A percentile compares a stretch with the other conserved stretches of the same genome.
These are phyloP conservation scores for Plodia interpunctella DNA, from an alignment of 1,140 invertebrate genomes.

Conservation along the genomic window DNA sequence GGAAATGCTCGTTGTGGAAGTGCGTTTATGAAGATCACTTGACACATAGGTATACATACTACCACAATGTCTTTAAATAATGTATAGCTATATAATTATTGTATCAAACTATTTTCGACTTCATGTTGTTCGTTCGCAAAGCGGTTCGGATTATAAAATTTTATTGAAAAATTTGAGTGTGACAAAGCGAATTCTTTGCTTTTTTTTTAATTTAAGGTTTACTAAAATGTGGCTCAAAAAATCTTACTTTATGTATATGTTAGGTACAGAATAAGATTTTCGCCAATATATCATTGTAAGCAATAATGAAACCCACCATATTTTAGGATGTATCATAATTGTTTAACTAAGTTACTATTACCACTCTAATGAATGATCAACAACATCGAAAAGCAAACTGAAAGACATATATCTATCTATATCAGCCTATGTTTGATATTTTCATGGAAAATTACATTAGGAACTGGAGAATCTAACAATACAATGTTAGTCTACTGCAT, in stretches of 20 bases:
- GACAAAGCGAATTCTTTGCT: background rate
- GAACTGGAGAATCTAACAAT: too few species aligned
- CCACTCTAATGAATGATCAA: background rate
- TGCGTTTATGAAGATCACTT: slow-evolving; percentile 56
- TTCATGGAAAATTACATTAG: too few species aligned
- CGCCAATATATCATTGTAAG: slow-evolving; percentile 65
- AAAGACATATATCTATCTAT: too few species aligned
- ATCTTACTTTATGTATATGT: slow-evolving; percentile 46
- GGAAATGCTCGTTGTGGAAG: slow-evolving; percentile 61
- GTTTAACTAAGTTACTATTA: slow-evolving; percentile 15
- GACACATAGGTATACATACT: slow-evolving; percentile 37
- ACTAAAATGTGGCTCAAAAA: slow-evolving; percentile 56
- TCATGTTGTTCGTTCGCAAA: slow-evolving; percentile 19
- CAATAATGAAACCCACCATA: slow-evolving; percentile 57
- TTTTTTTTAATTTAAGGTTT: slow-evolving; percentile 23
- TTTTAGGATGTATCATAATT: slow-evolving; percentile 30
- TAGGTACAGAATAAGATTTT: slow-evolving; percentile 49
- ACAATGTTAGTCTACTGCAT: too few species aligned
- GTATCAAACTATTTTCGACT: slow-evolving; percentile 30
- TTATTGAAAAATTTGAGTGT: background rate
- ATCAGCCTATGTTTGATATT: too few species aligned
- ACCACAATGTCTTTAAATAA: slow-evolving; percentile 36
- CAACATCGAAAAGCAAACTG: slow-evolving; percentile 16
- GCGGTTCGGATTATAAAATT: background rate
- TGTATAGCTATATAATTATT: slow-evolving; percentile 32